A percentile compares a stretch with the other conserved stretches of the same genome.
Conservation (phyloP, 2,113 vertebrate species). For the Ceratotherium simum region DNA sequence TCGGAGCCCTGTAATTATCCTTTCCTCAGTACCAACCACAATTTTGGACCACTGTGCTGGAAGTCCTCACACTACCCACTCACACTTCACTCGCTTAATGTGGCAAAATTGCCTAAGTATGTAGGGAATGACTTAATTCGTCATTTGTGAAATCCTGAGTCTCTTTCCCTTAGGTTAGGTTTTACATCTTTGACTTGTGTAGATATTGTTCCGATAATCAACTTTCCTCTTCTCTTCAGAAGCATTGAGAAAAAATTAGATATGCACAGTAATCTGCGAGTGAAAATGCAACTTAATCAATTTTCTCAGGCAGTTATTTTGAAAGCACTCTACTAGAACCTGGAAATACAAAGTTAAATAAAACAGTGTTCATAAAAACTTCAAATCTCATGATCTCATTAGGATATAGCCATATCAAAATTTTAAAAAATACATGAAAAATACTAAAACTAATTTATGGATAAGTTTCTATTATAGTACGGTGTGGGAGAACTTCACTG, state of each 20-base stretch:
- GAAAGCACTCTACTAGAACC: background rate
- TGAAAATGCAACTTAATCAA: slow-evolving; percentile 5
- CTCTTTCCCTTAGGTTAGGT: background rate
- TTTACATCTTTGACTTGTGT: background rate
- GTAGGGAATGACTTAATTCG: background rate
- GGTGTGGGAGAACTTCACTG: background rate
- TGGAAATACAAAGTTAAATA: background rate
- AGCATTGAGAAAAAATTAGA: background rate
- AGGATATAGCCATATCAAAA: background rate
- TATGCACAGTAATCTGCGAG: background rate
- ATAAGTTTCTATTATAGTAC: background rate
- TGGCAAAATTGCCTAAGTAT: background rate
- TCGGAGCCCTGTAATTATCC: background rate
- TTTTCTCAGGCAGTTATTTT: background rate
- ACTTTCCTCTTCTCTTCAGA: background rate
- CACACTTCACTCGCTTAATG: background rate
- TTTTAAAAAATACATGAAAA: background rate
- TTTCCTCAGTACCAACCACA: background rate
- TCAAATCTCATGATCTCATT: background rate
- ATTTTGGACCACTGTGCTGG: background rate
- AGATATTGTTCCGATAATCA: background rate
- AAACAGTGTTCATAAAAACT: background rate
- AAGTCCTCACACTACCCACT: background rate
- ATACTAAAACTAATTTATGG: background rate
- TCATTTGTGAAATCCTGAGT: background rate